These are phyloP conservation scores for Eulithis testata DNA, from an alignment of 2,888 invertebrate species.

Conservation along the genomic window DNA sequence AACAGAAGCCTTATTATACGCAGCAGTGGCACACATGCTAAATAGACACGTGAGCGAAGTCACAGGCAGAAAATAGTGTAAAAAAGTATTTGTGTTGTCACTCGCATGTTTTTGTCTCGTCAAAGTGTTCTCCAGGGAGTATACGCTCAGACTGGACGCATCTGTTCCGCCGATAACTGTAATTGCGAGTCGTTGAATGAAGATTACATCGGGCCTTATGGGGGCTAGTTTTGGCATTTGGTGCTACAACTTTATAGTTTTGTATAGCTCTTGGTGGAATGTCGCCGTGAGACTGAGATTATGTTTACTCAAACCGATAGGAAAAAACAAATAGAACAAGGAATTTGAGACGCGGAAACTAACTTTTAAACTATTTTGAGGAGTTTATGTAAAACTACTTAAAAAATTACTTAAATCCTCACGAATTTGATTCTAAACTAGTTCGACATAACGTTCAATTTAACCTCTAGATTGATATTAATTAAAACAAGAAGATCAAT, in stretches of 20 bases:
- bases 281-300: neutral
- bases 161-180: slow-evolving; percentile 41
- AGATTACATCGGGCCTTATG: slow-evolving; percentile 37
- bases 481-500: slow-evolving; percentile 17
- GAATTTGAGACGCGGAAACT: too few species aligned
- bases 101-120: neutral
- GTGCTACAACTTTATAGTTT: slow-evolving; percentile 32
- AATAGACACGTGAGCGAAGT: too few species aligned
- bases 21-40: too few species aligned
- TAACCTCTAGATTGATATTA: slow-evolving; percentile 1
- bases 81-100: neutral
- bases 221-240: slow-evolving; percentile 30
- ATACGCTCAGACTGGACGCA: slow-evolving; percentile 27
- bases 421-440: neutral
- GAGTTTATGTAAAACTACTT: too few species aligned
- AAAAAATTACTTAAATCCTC: too few species aligned
- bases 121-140: slow-evolving; percentile 21
- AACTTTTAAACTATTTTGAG: too few species aligned
- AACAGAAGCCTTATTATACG: too few species aligned
- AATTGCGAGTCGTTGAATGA: slow-evolving; percentile 40
- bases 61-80: too few species aligned
- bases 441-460: neutral
- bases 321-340: too few species aligned
- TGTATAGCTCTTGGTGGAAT: slow-evolving; percentile 5
- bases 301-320: too few species aligned